Evolutionary conservation across 2,113 vertebrate species (phyloP).

Genomic region (Eulemur rufifrons): DNA sequence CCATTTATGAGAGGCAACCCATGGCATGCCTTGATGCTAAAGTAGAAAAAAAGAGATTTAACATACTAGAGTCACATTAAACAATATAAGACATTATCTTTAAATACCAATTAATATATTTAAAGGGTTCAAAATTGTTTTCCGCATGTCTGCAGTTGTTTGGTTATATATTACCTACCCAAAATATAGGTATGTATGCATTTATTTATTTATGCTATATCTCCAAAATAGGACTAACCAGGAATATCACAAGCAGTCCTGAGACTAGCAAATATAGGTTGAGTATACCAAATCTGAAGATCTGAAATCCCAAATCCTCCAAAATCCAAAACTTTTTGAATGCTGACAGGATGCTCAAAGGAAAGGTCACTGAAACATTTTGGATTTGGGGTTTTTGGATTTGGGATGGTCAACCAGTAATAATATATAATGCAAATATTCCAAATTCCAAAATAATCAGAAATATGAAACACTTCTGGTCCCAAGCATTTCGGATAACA

Average conservation of each 20-base stretch:
- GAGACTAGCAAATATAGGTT: neutral
- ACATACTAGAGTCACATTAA: slow-evolving; percentile 4
- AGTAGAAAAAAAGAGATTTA: slow-evolving; percentile 62
- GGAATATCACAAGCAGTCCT: neutral
- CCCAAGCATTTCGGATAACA: neutral
- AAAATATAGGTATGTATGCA: neutral
- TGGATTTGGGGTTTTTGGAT: neutral
- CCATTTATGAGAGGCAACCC: slow-evolving; percentile 96
- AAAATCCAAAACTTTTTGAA: neutral
- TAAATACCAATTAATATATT: slow-evolving; percentile 2
- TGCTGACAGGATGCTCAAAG: neutral
- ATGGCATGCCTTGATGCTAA: slow-evolving; percentile 96
- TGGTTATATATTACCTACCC: neutral
- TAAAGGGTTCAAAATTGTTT: slow-evolving; percentile 29
- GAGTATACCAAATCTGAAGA: neutral
- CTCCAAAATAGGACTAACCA: slow-evolving; percentile 5
- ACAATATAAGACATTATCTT: neutral
- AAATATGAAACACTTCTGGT: neutral
- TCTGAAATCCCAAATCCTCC: neutral
- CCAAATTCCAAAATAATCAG: neutral
- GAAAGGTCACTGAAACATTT: neutral
- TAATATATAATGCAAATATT: neutral
- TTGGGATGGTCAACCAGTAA: neutral
- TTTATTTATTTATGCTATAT: neutral
- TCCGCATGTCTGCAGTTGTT: neutral